These are phyloP conservation scores for Hystrix cristata DNA, from an alignment of 2,113 vertebrate species.

Conservation along the genomic window DNA sequence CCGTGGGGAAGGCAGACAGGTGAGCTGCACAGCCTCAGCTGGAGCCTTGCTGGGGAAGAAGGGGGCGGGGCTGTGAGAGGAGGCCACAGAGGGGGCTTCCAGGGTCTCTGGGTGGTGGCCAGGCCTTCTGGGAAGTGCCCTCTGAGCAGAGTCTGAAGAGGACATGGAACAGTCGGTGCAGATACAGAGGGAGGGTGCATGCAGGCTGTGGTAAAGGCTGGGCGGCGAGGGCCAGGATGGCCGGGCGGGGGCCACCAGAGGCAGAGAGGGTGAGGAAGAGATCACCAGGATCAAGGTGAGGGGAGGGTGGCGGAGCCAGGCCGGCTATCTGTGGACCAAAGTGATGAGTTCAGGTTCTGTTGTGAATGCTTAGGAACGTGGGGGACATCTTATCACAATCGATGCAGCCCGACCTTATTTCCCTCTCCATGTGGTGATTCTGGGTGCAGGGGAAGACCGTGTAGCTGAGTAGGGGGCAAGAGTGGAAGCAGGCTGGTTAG, in stretches of 20 bases:
- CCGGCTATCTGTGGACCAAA: neutral
- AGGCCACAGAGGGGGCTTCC: neutral
- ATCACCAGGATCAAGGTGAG: neutral
- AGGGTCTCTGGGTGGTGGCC: neutral
- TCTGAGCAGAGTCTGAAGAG: neutral
- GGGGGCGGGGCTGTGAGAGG: neutral
- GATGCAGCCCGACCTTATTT: neutral
- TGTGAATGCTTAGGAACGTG: neutral
- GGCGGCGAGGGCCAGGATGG: neutral
- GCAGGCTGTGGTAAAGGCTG: neutral
- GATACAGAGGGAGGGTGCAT: neutral
- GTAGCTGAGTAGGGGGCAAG: neutral
- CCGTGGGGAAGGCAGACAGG: neutral
- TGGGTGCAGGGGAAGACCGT: neutral
- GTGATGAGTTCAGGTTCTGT: neutral
- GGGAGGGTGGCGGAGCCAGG: too few species aligned
- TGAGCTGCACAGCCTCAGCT: too few species aligned
- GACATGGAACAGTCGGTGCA: neutral
- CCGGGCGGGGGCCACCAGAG: neutral
- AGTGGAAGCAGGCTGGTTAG: neutral
- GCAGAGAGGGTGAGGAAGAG: neutral
- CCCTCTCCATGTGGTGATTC: too few species aligned
- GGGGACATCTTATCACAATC: neutral
- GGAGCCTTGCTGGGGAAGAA: neutral
- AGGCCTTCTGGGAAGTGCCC: too few species aligned